phyloP scores from a whole-genome alignment of 2,113 vertebrate species.

The Tachysurus vachellii region DNA sequence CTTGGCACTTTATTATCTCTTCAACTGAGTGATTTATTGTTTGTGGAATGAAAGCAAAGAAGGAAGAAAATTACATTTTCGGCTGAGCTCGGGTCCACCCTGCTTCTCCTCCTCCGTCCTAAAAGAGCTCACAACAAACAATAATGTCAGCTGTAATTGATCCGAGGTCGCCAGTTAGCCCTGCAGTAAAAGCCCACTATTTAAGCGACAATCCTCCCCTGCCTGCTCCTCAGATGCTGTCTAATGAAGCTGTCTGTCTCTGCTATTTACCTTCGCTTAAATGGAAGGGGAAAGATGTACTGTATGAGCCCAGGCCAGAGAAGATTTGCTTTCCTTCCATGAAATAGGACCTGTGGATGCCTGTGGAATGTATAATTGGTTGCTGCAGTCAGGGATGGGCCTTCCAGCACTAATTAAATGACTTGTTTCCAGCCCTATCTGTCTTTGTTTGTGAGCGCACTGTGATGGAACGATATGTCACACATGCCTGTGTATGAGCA shows the following conservation, averaged over 20 bases:
- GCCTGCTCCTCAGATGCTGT: slow-evolving; percentile 73
- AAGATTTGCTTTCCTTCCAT: slow-evolving; percentile 73
- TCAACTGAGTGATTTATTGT: slow-evolving; percentile 87
- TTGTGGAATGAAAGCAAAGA: slow-evolving; percentile 80
- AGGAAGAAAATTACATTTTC: slow-evolving; percentile 83
- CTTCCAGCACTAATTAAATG: slow-evolving; percentile 80
- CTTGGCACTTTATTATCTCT: slow-evolving; percentile 85
- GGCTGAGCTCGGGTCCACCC: slow-evolving; percentile 68
- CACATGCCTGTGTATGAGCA: slow-evolving; percentile 75
- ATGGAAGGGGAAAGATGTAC: slow-evolving; percentile 78
- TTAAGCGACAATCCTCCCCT: slow-evolving; percentile 80
- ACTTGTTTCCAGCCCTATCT: slow-evolving; percentile 81
- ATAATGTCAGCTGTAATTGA: slow-evolving; percentile 81
- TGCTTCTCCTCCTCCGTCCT: slow-evolving; percentile 69
- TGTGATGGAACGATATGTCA: slow-evolving; percentile 71
- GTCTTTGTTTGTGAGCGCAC: slow-evolving; percentile 77
- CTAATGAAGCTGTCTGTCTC: slow-evolving; percentile 83
- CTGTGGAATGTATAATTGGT: slow-evolving; percentile 80
- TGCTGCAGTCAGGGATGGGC: slow-evolving; percentile 71
- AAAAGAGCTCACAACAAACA: slow-evolving; percentile 75
- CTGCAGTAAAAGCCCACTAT: slow-evolving; percentile 78
- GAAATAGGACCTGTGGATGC: slow-evolving; percentile 78
- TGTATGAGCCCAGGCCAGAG: slow-evolving; percentile 75
- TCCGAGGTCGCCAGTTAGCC: slow-evolving; percentile 77
- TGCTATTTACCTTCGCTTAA: slow-evolving; percentile 82